Evolutionary conservation across 2,888 invertebrate species (phyloP), one percentile per base, ranked within the genome.

Genomic region (Cartodere bifasciata): DNA sequence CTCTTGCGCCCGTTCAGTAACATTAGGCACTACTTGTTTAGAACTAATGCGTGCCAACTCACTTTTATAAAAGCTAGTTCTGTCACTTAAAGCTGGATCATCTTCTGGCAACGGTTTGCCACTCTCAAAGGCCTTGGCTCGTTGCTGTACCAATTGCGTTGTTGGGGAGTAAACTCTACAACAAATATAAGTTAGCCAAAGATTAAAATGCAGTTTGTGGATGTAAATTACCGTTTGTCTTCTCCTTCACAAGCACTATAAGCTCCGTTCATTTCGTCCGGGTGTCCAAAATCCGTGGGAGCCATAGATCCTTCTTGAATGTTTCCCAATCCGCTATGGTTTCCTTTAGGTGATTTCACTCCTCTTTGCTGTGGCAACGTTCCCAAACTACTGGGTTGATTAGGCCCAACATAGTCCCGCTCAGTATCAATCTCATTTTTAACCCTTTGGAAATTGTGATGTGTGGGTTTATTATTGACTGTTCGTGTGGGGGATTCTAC

Each of bases 51-150:
- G 49, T 13, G 62, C 68, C 44, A 80, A 60, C 51, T 81, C 80
- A 44, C 78, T 77, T 32, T 72, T 69, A 42, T 72, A 77, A 28
- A 72, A 67, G 46, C 71, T 73, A 15, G 76, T 78, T 30, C 78
- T 66, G 43, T 75, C 68, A 36, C 68, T 68, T 22, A 70, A 47
- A 4, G 62, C 53, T n/a, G 64, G 63, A 34, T 66, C 64, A 35
- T 58, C 61, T 37, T 68, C 69, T 26, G 67, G 66, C 20, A 66
- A 57, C 13, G 76, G 66, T 44, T 68, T 67, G 2, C 72, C 73
- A 9, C 67, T 67, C 48, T 83, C 83, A 45, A 84, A 76, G 55
- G 82, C 81, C 41, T 74, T 68, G 7, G 82, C 77, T 16, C 82
- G 65, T 29, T 74, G 73, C 10, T 78, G 76, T 20, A 84, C 84